A percentile compares a stretch with the other conserved stretches of the same genome.
These are phyloP conservation scores for Apogon hyalosoma DNA, from an alignment of 2,797 vertebrate species.

Conservation along the genomic window DNA sequence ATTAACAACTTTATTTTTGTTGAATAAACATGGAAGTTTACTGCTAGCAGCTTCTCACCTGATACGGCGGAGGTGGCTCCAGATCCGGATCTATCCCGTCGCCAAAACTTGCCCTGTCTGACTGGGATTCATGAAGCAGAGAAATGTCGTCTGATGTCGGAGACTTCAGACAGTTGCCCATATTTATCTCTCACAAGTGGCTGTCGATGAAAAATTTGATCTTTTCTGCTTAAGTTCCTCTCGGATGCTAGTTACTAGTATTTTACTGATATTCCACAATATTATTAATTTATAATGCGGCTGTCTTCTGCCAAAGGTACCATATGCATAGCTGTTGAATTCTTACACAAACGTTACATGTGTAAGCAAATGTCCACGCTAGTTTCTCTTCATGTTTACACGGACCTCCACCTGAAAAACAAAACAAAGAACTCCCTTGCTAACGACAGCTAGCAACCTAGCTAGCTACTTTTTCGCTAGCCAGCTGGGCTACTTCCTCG, in stretches of 20 bases:
- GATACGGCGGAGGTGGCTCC: constrained; percentile 95
- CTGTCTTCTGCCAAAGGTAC: background rate
- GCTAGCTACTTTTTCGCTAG: constrained; percentile 67
- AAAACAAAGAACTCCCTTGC: constrained; percentile 78
- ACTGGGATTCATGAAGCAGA: constrained; percentile 94
- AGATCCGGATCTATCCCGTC: constrained; percentile 91
- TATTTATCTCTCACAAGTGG: constrained; percentile 73
- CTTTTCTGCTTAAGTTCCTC: constrained; percentile 57
- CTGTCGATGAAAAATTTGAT: constrained; percentile 16
- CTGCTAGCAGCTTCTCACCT: constrained; percentile 78
- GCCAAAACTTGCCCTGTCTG: constrained; percentile 92
- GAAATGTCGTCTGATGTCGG: constrained; percentile 96
- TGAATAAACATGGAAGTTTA: background rate
- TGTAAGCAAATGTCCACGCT: background rate
- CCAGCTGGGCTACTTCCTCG: constrained; percentile 66
- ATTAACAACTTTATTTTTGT: background rate
- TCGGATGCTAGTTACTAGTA: constrained; percentile 44
- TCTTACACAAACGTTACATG: background rate
- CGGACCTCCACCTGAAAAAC: constrained; percentile 43
- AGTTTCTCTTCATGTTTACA: constrained; percentile 51
- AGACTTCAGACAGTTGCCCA: constrained; percentile 97
- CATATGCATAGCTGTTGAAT: constrained; percentile 27
- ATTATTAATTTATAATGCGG: constrained; percentile 11
- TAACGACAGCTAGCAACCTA: constrained; percentile 62
- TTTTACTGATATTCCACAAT: constrained; percentile 18